phyloP scores from a whole-genome alignment of 2,888 invertebrate genomes.

The Platycheirus albimanus region DNA sequence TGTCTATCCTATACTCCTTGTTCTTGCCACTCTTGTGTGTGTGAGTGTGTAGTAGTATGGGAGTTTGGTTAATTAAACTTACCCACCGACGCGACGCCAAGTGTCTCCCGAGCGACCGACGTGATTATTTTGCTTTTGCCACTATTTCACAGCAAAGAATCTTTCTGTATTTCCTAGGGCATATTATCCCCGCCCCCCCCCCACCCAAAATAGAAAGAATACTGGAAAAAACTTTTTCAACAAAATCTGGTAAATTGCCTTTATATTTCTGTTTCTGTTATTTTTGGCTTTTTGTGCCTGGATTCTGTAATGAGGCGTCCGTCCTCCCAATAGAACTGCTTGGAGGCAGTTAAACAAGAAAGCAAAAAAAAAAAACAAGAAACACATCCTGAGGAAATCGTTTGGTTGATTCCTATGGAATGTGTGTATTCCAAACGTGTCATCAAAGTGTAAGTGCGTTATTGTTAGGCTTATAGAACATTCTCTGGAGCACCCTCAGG shows the following conservation, averaged over 20 bases:
- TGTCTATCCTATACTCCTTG: neutral
- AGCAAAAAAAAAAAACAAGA: no score
- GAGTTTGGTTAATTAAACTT: slow-evolving; percentile 61
- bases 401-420: neutral
- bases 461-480: neutral
- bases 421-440: slow-evolving; percentile 19
- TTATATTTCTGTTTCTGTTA: slow-evolving; percentile 1
- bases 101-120: slow-evolving; percentile 32
- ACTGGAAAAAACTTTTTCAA: slow-evolving; percentile 7
- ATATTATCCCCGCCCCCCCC: no score
- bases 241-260: slow-evolving; percentile 37
- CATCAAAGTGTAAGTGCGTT: slow-evolving; percentile 6
- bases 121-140: slow-evolving; percentile 27
- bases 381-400: neutral
- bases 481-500: slow-evolving; percentile 15
- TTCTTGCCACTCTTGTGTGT: neutral
- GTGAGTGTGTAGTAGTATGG: no score
- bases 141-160: slow-evolving; percentile 1
- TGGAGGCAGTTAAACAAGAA: slow-evolving; percentile 9
- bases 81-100: neutral
- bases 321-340: neutral
- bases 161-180: slow-evolving; percentile 12
- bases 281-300: slow-evolving; percentile 14
- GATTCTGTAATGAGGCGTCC: slow-evolving; percentile 25
- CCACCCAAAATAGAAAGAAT: neutral